Evolutionary conservation across 2,888 invertebrate genomes (phyloP).

Genomic region (Volucella bombylans): DNA sequence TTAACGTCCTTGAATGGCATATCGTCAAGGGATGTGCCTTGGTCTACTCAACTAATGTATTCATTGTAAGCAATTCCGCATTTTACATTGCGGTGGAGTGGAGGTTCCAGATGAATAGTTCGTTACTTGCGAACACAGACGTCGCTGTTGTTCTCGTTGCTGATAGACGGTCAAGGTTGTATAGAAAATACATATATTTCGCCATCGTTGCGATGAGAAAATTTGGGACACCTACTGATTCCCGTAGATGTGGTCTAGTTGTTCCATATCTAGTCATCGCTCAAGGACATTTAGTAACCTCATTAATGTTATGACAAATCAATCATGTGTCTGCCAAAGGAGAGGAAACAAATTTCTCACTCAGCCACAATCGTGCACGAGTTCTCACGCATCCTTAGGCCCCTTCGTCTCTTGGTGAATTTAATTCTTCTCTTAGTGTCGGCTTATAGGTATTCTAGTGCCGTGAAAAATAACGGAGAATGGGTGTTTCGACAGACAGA

Average conservation of each 20-base stretch:
- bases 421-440: constrained; percentile 43
- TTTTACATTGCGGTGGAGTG: constrained; percentile 1
- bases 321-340: constrained; percentile 52
- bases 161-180: constrained; percentile 2
- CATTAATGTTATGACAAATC: constrained; percentile 69
- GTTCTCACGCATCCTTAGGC: constrained; percentile 12
- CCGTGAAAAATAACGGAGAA: constrained; percentile 13
- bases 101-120: constrained; percentile 32
- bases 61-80: constrained; percentile 43
- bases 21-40: constrained; percentile 12
- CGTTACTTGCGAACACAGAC: constrained; percentile 3
- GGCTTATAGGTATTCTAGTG: constrained; percentile 17
- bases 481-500: constrained; percentile 34
- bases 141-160: neutral
- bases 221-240: no score
- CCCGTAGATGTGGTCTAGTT: no score
- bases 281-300: constrained; percentile 45
- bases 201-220: no score
- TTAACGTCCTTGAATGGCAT: neutral
- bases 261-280: constrained; percentile 5
- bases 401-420: constrained; percentile 50
- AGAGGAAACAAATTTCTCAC: constrained; percentile 8
- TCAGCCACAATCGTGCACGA: neutral
- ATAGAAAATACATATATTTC: no score
- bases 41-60: constrained; percentile 57